These are phyloP conservation scores for Coelinius sp. DNA, from an alignment of 2,888 invertebrate genomes.

Conservation along the genomic window DNA sequence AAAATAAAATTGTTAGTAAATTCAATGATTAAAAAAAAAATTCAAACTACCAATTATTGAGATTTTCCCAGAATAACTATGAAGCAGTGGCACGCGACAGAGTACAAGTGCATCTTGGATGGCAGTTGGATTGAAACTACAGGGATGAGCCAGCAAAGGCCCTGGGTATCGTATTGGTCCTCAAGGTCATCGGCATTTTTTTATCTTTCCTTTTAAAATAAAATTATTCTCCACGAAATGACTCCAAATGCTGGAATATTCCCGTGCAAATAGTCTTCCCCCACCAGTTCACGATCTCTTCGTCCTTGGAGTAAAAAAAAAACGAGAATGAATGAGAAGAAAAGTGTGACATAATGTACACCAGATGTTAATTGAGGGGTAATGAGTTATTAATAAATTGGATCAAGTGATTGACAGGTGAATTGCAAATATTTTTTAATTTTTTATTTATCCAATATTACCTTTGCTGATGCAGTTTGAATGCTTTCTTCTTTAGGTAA, in stretches of 20 bases:
- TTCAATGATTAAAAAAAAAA: slow-evolving; percentile 9
- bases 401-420: not conserved
- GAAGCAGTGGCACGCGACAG: slow-evolving; percentile 16
- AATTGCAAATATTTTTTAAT: not conserved
- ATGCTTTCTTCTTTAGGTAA: slow-evolving; percentile 9
- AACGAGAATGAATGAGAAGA: not conserved
- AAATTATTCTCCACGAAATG: slow-evolving; percentile 49
- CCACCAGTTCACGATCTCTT: slow-evolving; percentile 39
- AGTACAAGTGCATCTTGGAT: slow-evolving; percentile 57
- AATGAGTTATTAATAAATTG: not conserved
- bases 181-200: slow-evolving; percentile 66
- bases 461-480: slow-evolving; percentile 1
- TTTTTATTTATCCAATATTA: slow-evolving; percentile 29
- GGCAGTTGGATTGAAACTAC: slow-evolving; percentile 58
- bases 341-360: not conserved
- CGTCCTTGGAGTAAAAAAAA: slow-evolving; percentile 41
- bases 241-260: not conserved
- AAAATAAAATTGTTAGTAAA: not conserved
- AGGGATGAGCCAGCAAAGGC: slow-evolving; percentile 58
- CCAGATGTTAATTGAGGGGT: not conserved
- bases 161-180: slow-evolving; percentile 55
- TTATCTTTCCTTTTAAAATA: slow-evolving; percentile 36
- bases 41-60: not conserved
- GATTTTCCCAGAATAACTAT: not conserved
- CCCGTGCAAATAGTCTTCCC: not conserved